phyloP scores from a whole-genome alignment of 2,113 vertebrate species.

The Amblyopsis rosae region DNA sequence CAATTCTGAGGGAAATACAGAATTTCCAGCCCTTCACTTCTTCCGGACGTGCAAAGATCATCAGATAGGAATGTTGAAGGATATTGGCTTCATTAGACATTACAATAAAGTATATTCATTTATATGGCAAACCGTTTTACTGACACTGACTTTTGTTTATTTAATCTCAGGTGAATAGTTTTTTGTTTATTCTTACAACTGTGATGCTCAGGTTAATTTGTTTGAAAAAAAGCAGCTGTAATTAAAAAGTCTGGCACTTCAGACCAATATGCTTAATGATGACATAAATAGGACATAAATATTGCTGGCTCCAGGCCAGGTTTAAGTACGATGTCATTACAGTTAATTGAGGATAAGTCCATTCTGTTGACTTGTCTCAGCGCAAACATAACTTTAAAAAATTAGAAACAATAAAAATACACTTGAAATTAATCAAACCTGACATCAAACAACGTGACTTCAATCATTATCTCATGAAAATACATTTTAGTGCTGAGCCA shows the following conservation, averaged over 20 bases:
- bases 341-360: conserved; percentile 12
- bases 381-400: no score
- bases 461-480: background rate
- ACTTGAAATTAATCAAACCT: conserved; percentile 20
- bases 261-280: conserved; percentile 29
- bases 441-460: background rate
- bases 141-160: background rate
- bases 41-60: conserved; percentile 47
- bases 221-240: conserved; percentile 1
- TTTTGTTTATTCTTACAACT: conserved; percentile 23
- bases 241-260: background rate
- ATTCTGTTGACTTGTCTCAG: conserved; percentile 3
- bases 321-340: conserved; percentile 11
- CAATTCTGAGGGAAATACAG: conserved; percentile 35
- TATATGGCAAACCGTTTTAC: background rate
- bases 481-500: background rate
- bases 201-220: background rate
- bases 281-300: conserved; percentile 57
- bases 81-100: conserved; percentile 21
- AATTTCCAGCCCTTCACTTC: conserved; percentile 54
- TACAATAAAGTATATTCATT: conserved; percentile 11
- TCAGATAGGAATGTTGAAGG: conserved; percentile 47
- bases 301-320: conserved; percentile 60
- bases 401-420: background rate
- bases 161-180: conserved; percentile 8